phyloP scores from a whole-genome alignment of 1,140 invertebrate genomes.

The Diabrotica virgifera region DNA sequence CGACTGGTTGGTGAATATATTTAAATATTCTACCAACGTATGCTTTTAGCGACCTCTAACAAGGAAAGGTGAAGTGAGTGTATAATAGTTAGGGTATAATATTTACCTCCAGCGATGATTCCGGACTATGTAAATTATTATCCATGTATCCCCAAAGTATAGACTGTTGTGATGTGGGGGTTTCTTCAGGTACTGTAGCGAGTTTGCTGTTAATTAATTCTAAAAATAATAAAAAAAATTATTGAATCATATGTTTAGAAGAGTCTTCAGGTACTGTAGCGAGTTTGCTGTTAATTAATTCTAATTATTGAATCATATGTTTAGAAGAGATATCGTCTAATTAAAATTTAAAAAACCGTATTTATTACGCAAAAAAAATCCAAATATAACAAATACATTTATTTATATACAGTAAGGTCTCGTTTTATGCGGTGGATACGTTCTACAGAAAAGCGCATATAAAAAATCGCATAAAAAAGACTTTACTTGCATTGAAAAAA shows the following conservation, averaged over 20 bases:
- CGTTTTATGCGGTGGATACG: not conserved
- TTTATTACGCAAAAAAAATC: not conserved
- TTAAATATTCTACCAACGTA: too few relatives aligned
- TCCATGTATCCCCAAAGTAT: slow-evolving; percentile 27
- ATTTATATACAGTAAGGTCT: too few relatives aligned
- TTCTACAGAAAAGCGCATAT: too few relatives aligned
- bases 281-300: slow-evolving; percentile 58
- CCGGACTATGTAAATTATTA: slow-evolving; percentile 1
- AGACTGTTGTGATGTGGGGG: slow-evolving; percentile 22
- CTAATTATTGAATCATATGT: slow-evolving; percentile 38
- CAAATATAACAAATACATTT: too few relatives aligned
- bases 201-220: slow-evolving; percentile 60
- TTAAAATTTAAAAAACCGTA: not conserved
- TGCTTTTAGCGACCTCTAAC: too few relatives aligned
- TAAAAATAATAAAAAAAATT: slow-evolving; percentile 38
- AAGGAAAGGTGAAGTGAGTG: too few relatives aligned
- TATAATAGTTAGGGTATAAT: too few relatives aligned
- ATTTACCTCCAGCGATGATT: slow-evolving; percentile 21
- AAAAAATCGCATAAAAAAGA: too few relatives aligned
- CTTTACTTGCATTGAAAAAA: too few relatives aligned
- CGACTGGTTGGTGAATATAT: too few relatives aligned
- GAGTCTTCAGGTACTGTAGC: slow-evolving; percentile 66
- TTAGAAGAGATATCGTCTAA: not conserved
- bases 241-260: not conserved
- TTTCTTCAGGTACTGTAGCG: slow-evolving; percentile 64